Evolutionary conservation across 2,797 vertebrate species (phyloP), one percentile per base, ranked within the genome.

Genomic region (Rhinella marina): DNA sequence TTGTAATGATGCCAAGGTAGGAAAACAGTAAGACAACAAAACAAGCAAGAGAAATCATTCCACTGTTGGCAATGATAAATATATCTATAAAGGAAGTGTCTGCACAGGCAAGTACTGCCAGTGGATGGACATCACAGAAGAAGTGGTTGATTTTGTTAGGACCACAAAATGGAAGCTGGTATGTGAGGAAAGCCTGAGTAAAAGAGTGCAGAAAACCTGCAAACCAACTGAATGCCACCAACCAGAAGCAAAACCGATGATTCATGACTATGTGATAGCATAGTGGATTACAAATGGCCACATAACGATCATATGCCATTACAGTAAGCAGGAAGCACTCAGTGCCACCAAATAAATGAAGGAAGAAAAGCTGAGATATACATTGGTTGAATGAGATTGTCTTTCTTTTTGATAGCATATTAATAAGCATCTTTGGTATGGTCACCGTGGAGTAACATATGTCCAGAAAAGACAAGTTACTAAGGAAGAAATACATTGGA

Each of bases 401-500:
- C 80, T 93, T 94, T 61, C 89, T 29, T 7, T 87, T 54, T 17
- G 89, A 92, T 59, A 91, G 90, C 10, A 90, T 89, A 59, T 93
- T 92, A 23, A 12, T 82, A 29, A 93, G 88, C 92, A 93, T 93
- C 80, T 91, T 93, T 75, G 92, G 93, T 23, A 94, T 89, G 14
- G 93, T 93, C 82, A 94, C 92, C 0, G 92, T 91, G n/a, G 92
- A 90, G 62, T 94, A 93, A 84, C 93, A 94, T 66, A 94, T 59
- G 14, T 94, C n/a, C n/a, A n/a, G n/a, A n/a, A n/a, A n/a, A n/a
- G n/a, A n/a, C n/a, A n/a, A n/a, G n/a, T n/a, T n/a, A 86, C 92
- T 90, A 56, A 94, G 90, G 78, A 94, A 94, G 89, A 93, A 93
- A 76, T 94, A 94, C 93, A 94, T 93, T n/a, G 93, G 93, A 0